A percentile compares a stretch with the other conserved stretches of the same genome.
phyloP scores from a whole-genome alignment of 2,113 vertebrate species.

The Pyxicephalus adspersus region DNA sequence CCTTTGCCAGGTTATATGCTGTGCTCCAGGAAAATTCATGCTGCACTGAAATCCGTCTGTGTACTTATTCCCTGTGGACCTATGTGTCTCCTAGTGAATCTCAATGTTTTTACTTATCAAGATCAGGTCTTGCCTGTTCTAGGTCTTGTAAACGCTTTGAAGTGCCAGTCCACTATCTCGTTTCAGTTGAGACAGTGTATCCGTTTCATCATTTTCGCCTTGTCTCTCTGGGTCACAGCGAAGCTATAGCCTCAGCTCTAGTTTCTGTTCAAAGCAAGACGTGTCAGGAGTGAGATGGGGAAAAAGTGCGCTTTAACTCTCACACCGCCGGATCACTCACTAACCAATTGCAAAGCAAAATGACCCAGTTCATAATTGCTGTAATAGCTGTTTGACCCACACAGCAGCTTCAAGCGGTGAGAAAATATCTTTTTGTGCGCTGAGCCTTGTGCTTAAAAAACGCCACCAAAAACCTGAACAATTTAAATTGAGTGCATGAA shows the following conservation, averaged over 20 bases:
- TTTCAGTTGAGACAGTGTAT: constrained; percentile 51
- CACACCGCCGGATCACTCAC: not conserved
- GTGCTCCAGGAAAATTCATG: constrained; percentile 13
- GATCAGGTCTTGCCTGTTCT: constrained; percentile 44
- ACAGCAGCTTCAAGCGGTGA: too few relatives aligned
- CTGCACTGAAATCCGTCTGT: constrained; percentile 7
- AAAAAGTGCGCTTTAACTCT: constrained; percentile 10
- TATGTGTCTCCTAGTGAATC: constrained; percentile 40
- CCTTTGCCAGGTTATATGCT: not conserved
- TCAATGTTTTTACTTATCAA: constrained; percentile 46
- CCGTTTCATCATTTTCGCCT: constrained; percentile 64
- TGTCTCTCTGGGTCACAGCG: constrained; percentile 60
- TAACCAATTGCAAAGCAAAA: not conserved
- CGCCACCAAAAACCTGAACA: too few relatives aligned
- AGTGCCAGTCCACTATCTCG: constrained; percentile 42
- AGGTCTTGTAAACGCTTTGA: constrained; percentile 36
- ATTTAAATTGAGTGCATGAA: too few relatives aligned
- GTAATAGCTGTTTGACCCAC: too few relatives aligned
- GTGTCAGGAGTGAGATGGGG: constrained; percentile 60
- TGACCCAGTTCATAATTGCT: too few relatives aligned
- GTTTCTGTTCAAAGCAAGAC: constrained; percentile 60
- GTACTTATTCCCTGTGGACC: constrained; percentile 10
- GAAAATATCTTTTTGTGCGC: too few relatives aligned
- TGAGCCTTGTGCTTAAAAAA: too few relatives aligned
- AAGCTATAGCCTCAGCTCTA: constrained; percentile 58